Evolutionary conservation across 2,113 vertebrate genomes (phyloP).

Genomic region (Tetrao urogallus): DNA sequence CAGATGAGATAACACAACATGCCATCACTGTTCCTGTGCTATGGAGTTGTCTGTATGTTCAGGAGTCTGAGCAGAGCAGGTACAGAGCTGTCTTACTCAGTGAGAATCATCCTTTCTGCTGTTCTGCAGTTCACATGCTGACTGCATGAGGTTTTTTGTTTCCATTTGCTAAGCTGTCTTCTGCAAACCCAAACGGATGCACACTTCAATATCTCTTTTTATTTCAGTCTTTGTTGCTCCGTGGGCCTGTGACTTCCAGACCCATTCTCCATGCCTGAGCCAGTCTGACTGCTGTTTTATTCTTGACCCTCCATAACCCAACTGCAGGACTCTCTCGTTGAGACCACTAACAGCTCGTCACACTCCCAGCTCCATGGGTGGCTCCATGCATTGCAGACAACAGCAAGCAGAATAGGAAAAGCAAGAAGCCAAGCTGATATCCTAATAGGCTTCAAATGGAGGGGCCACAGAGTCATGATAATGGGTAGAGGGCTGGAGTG

Average conservation of each 20-base stretch:
- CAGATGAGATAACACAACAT: neutral
- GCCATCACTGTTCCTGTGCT: neutral
- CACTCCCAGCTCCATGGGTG: neutral
- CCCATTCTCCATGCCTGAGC: neutral
- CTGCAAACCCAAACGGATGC: neutral
- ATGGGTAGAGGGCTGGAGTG: fast-evolving
- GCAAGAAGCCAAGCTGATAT: neutral
- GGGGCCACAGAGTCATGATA: neutral
- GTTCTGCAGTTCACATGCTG: neutral
- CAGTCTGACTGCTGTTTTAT: neutral
- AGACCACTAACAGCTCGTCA: neutral
- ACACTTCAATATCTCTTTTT: neutral
- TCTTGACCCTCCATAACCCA: neutral
- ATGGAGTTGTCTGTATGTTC: neutral
- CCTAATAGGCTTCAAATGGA: neutral
- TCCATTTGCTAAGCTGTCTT: neutral
- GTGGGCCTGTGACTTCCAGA: neutral
- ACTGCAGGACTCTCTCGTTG: neutral
- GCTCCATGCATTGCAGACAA: neutral
- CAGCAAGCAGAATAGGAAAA: neutral
- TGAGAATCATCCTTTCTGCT: neutral
- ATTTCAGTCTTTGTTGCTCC: neutral
- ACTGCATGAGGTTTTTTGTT: neutral
- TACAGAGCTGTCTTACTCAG: neutral
- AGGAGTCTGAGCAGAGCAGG: neutral